Conservation (phyloP, 2,797 vertebrate species). For the Lates japonicus region DNA sequence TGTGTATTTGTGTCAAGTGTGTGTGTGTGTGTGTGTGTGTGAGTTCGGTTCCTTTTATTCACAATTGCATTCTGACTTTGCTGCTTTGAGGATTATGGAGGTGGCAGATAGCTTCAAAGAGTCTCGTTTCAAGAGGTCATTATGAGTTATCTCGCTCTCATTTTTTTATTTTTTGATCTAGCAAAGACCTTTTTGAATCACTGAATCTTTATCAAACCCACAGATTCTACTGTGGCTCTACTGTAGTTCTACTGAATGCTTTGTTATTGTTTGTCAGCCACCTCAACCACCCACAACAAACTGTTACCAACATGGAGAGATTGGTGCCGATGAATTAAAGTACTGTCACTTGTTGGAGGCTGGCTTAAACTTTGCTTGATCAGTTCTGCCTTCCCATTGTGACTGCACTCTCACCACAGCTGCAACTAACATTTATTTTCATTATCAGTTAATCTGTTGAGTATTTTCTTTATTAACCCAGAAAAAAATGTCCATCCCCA, state of each 20-base stretch:
- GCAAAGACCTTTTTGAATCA: background rate
- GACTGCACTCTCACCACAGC: background rate
- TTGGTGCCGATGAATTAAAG: background rate
- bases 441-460: background rate
- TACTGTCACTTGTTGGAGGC: background rate
- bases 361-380: background rate
- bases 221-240: background rate
- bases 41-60: slow-evolving; percentile 60
- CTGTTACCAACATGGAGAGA: background rate
- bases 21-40: slow-evolving; percentile 42
- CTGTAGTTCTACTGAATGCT: background rate
- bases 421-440: background rate
- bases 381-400: background rate
- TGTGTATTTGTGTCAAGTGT: slow-evolving; percentile 27
- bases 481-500: background rate
- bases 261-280: slow-evolving; percentile 4
- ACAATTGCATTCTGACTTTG: slow-evolving; percentile 67
- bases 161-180: background rate
- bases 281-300: background rate
- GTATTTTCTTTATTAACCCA: background rate
- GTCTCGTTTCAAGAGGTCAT: slow-evolving; percentile 65
- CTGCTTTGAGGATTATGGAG: slow-evolving; percentile 71
- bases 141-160: no score
- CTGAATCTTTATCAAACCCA: no score
- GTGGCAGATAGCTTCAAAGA: slow-evolving; percentile 68